These are phyloP conservation scores for Hylaea fasciaria DNA, from an alignment of 2,888 invertebrate genomes.

Conservation along the genomic window DNA sequence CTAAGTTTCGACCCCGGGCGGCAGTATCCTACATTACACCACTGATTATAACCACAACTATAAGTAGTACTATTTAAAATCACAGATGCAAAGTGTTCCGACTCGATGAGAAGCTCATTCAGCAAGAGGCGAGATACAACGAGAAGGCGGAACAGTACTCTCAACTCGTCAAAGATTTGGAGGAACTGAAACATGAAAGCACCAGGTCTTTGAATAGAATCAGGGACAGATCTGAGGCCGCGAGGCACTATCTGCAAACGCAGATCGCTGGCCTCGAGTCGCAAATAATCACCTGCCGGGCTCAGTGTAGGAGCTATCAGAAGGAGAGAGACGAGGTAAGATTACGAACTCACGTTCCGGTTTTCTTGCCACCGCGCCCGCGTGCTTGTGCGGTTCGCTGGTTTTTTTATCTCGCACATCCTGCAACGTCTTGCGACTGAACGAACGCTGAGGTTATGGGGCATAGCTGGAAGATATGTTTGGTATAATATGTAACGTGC, in stretches of 20 bases:
- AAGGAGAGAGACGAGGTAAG: constrained; percentile 76
- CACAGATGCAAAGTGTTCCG: constrained; percentile 60
- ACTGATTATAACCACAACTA: neutral
- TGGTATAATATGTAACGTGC: too few relatives aligned
- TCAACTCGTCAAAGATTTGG: constrained; percentile 60
- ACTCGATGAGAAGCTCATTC: constrained; percentile 65
- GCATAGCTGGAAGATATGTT: too few relatives aligned
- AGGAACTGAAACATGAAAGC: constrained; percentile 63
- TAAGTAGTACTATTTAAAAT: neutral
- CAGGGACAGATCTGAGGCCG: constrained; percentile 69
- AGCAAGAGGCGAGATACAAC: constrained; percentile 58
- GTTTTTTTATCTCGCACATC: too few relatives aligned
- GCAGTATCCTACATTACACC: too few relatives aligned
- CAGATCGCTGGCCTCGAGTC: constrained; percentile 74
- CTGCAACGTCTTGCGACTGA: too few relatives aligned
- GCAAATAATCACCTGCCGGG: constrained; percentile 72
- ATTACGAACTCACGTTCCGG: too few relatives aligned
- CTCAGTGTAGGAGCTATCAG: constrained; percentile 68
- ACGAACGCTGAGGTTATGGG: too few relatives aligned
- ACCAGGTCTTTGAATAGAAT: constrained; percentile 55
- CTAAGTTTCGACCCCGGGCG: too few relatives aligned
- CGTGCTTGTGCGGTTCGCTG: too few relatives aligned
- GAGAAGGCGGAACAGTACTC: constrained; percentile 64
- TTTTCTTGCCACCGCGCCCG: too few relatives aligned
- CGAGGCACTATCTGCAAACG: constrained; percentile 66